These are phyloP conservation scores for Vollenhovia emeryi DNA, from an alignment of 1,140 invertebrate genomes.

Conservation along the genomic window DNA sequence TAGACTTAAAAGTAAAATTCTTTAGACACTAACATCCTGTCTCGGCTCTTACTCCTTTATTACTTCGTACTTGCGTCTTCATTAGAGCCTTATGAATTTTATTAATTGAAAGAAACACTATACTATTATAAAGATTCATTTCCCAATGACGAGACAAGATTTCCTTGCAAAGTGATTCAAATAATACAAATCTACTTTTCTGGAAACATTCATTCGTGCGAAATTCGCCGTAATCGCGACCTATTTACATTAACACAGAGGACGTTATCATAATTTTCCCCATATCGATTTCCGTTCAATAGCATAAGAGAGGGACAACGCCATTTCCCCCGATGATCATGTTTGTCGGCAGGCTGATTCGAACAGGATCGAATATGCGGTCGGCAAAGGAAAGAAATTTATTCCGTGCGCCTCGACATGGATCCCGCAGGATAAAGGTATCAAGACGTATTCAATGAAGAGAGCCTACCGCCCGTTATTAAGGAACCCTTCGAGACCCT, in stretches of 20 bases:
- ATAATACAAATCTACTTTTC: not conserved
- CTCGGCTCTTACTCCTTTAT: no score
- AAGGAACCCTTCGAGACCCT: conserved; percentile 61
- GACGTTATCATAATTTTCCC: conserved; percentile 46
- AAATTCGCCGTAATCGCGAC: not conserved
- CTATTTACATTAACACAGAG: conserved; percentile 27
- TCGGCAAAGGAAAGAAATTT: conserved; percentile 59
- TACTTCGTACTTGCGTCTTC: no score
- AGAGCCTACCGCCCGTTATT: conserved; percentile 71
- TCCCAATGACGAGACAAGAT: not conserved
- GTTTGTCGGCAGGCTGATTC: conserved; percentile 25
- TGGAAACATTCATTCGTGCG: not conserved
- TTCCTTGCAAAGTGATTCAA: not conserved
- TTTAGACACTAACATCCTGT: no score
- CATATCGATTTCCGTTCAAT: conserved; percentile 48
- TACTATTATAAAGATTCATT: no score
- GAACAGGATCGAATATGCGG: conserved; percentile 53
- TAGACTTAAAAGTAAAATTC: no score
- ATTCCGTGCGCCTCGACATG: conserved; percentile 57
- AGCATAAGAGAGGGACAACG: not conserved
- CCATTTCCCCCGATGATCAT: conserved; percentile 9
- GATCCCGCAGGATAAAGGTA: conserved; percentile 69
- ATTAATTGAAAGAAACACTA: no score
- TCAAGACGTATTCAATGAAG: conserved; percentile 73
- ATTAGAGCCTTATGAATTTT: no score